phyloP scores from a whole-genome alignment of 2,797 vertebrate genomes.

The Spondyliosoma cantharus region DNA sequence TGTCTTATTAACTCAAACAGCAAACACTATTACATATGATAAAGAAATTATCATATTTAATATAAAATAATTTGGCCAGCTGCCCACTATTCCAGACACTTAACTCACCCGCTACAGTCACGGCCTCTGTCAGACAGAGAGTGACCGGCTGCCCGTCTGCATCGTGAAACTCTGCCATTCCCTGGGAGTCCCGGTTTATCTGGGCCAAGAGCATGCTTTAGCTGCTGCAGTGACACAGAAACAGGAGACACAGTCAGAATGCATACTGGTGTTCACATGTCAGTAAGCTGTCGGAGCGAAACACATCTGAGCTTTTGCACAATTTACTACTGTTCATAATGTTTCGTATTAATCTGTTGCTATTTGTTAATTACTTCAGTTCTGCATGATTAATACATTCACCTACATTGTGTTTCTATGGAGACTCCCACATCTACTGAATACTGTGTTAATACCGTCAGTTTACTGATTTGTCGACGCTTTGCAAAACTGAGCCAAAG shows the following conservation, averaged over 20 bases:
- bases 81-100: neutral
- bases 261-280: neutral
- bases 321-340: no score
- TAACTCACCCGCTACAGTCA: constrained; percentile 90
- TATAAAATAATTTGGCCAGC: no score
- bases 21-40: no score
- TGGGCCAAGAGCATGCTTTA: constrained; percentile 97
- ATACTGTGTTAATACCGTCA: no score
- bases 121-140: constrained; percentile 95
- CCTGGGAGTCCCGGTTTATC: constrained; percentile 97
- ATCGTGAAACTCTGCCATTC: constrained; percentile 97
- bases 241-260: constrained; percentile 7
- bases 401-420: no score
- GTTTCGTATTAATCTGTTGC: no score
- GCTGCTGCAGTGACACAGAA: constrained; percentile 67
- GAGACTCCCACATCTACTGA: no score
- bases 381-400: no score
- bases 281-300: neutral
- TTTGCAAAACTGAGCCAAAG: no score
- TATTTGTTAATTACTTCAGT: no score
- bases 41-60: neutral
- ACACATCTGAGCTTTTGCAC: no score
- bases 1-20: neutral
- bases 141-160: constrained; percentile 97
- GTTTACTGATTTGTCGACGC: no score